phyloP scores from a whole-genome alignment of 2,888 invertebrate genomes.

The Lumbricus terrestris region DNA sequence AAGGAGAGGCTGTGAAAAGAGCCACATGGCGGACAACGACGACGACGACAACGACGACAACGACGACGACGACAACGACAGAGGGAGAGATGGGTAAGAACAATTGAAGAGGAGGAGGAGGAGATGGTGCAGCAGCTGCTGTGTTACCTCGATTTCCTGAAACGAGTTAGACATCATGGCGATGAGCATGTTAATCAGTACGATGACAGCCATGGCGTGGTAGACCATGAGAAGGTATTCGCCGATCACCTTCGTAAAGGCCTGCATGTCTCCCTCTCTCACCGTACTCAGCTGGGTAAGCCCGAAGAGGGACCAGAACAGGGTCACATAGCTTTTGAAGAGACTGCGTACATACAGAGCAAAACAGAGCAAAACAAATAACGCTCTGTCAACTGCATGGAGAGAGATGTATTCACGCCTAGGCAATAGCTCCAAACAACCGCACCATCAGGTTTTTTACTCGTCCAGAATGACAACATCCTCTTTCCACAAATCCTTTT shows the following conservation, averaged over 20 bases:
- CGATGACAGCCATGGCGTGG: slow-evolving; percentile 62
- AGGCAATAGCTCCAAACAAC: not conserved
- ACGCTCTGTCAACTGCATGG: not conserved
- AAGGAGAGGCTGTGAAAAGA: not conserved
- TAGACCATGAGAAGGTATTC: slow-evolving; percentile 60
- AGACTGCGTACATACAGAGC: slow-evolving; percentile 47
- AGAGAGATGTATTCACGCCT: not conserved
- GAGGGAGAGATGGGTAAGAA: too few relatives aligned
- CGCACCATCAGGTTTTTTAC: not conserved
- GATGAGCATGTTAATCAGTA: slow-evolving; percentile 62
- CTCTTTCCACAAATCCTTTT: too few relatives aligned
- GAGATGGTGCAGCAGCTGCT: not conserved
- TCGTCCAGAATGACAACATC: too few relatives aligned
- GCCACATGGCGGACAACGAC: not conserved
- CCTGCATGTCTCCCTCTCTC: slow-evolving; percentile 51
- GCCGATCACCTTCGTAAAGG: slow-evolving; percentile 59
- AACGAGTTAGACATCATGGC: slow-evolving; percentile 63
- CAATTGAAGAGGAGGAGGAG: not conserved
- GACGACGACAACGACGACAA: too few relatives aligned
- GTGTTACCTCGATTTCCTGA: slow-evolving; percentile 61
- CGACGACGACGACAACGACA: too few relatives aligned
- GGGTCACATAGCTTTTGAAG: slow-evolving; percentile 58
- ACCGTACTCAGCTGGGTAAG: slow-evolving; percentile 59
- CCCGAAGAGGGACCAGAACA: slow-evolving; percentile 61
- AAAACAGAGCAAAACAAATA: not conserved